Evolutionary conservation across 1,140 invertebrate genomes (phyloP).

Genomic region (Matsumurasca onukii): DNA sequence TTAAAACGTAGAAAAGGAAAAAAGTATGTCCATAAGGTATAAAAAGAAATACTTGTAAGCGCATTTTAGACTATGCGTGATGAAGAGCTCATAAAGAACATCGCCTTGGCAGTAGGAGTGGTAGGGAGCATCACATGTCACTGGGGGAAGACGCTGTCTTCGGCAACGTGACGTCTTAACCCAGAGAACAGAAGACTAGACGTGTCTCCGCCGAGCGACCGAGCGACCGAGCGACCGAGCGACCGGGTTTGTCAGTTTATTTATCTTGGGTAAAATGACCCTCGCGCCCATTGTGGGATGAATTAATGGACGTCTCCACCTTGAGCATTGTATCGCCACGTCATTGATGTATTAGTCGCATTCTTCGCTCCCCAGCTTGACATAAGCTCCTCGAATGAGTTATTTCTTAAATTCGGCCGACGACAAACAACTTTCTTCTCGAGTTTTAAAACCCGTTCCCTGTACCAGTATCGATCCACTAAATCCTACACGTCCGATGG

Average conservation of each 20-base stretch:
- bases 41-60: no score
- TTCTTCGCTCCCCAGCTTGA: conserved; percentile 11
- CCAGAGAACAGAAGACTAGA: no score
- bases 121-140: no score
- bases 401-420: conserved; percentile 21
- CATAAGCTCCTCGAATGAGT: conserved; percentile 13
- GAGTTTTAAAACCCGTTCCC: conserved; percentile 24
- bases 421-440: conserved; percentile 24
- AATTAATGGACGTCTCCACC: conserved; percentile 21
- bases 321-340: conserved; percentile 22
- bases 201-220: no score
- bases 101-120: no score
- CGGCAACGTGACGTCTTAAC: no score
- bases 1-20: no score
- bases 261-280: conserved; percentile 22
- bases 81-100: no score
- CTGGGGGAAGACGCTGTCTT: no score
- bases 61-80: no score
- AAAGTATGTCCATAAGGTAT: no score
- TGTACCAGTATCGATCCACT: conserved; percentile 20
- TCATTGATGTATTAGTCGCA: conserved; percentile 25
- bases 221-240: no score
- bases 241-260: conserved; percentile 23
- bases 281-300: conserved; percentile 22
- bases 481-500: background rate